Conservation (phyloP, 1,140 invertebrate species). For the Pomphorhynchus laevis region DNA sequence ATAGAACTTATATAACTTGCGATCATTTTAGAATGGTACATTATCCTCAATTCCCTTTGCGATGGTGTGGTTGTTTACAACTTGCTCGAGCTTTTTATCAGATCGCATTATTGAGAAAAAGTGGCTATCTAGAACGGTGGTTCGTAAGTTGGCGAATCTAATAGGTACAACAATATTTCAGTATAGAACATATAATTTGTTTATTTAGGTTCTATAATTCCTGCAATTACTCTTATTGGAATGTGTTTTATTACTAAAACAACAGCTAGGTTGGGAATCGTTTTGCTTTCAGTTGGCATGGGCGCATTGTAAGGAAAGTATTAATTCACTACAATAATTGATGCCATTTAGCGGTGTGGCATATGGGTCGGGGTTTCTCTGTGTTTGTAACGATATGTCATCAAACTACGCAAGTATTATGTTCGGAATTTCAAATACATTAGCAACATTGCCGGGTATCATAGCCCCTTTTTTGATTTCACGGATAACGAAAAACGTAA, state of each 20-base stretch:
- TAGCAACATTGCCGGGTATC: conserved; percentile 18
- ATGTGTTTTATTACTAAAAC: conserved; percentile 17
- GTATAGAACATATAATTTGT: too few species aligned
- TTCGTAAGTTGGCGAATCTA: not conserved
- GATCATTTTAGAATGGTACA: conserved; percentile 6
- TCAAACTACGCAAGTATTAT: conserved; percentile 40
- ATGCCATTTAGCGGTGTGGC: conserved; percentile 24
- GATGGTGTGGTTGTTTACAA: not conserved
- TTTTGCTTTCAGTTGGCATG: conserved; percentile 34
- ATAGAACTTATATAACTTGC: too few species aligned
- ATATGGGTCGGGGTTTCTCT: conserved; percentile 36
- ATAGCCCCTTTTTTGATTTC: too few species aligned
- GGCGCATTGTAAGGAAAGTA: too few species aligned
- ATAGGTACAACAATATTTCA: too few species aligned
- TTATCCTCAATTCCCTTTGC: conserved; percentile 6
- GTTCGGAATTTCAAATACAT: conserved; percentile 18
- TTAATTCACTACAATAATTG: too few species aligned
- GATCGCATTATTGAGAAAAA: conserved; percentile 5
- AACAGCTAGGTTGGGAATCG: conserved; percentile 31
- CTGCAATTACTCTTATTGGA: conserved; percentile 16
- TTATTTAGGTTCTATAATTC: conserved; percentile 15
- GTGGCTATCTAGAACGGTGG: conserved; percentile 1
- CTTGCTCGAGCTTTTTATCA: conserved; percentile 1
- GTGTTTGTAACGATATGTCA: conserved; percentile 50
- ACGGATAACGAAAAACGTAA: too few species aligned